Evolutionary conservation across 2,113 vertebrate species (phyloP).

Genomic region (Cinclus cinclus): DNA sequence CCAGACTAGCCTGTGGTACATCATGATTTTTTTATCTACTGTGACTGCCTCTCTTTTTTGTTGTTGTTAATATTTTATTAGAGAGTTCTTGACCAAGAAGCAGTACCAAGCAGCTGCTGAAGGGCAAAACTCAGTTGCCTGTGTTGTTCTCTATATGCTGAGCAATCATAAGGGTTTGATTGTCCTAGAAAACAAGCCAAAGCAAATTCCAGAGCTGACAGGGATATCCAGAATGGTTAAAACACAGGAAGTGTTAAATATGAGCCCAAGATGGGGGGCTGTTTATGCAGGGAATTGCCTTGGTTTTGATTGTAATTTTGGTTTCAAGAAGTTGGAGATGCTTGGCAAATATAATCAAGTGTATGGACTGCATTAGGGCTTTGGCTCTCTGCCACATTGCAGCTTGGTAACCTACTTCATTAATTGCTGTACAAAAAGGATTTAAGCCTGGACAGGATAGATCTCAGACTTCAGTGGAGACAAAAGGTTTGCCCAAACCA

Average conservation of each 20-base stretch:
- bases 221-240: neutral
- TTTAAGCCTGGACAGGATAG: neutral
- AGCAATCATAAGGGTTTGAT: conserved; percentile 50
- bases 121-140: neutral
- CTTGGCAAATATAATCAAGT: neutral
- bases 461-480: neutral
- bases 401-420: neutral
- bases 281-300: neutral
- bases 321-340: neutral
- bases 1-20: neutral
- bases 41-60: neutral
- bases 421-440: neutral
- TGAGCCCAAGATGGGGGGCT: neutral
- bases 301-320: neutral
- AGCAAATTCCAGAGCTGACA: conserved; percentile 44
- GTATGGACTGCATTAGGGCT: neutral
- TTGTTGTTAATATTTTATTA: neutral
- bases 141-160: neutral
- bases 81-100: neutral
- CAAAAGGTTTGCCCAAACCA: neutral
- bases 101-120: neutral
- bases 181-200: conserved; percentile 14
- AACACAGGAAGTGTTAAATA: conserved; percentile 50
- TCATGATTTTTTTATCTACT: neutral
- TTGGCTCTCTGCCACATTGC: neutral